Base-by-base conservation (phyloP, 2,797 vertebrate species). In the Lepilemur septentrionalis region DNA sequence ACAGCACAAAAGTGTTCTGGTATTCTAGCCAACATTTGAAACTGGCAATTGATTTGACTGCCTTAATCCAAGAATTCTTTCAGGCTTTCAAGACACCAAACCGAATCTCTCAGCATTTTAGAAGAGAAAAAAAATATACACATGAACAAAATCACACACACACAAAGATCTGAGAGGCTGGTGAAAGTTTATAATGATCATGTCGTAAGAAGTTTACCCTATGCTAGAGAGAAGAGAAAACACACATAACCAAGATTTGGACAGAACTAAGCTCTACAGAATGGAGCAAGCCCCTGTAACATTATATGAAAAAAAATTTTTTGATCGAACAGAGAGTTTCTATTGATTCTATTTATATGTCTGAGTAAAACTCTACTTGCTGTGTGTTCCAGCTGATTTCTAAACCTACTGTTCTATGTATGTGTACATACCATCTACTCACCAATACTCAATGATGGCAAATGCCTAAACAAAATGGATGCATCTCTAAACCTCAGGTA, bases 11-110 rank as follows among this genome's bases (percentile, higher is more conserved):
- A 72, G 46, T 88, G 73, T 82, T 93, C 50, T 89, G 30, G 41
- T 67, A 65, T 55, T 91, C 25, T 67, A 76, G 73, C 85, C 85
- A 94, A 75, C 2, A 67, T 89, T 96, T 88, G 35, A 55, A 97
- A 69, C 59, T 96, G 79, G 87, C 10, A 79, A 18, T 61, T 91
- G 48, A 86, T 83, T 80, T 70, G 41, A 55, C 50, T 91, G 13
- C 63, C 48, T 97, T 90, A 70, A 83, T 80, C 35, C 85, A 91
- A 92, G 43, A 95, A 96, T 87, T 91, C 92, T 96, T 92, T 87
- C 69, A 96, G 30, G 17, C 22, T 96, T 94, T 92, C 65, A 92
- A 67, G 95, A 96, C 41, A 92, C 32, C 55, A 88, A 93, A 82
- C 13, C 46, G 43, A 80, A 83, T 87, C 43, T 88, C 63, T 83